A percentile compares a stretch with the other conserved stretches of the same genome.
Evolutionary conservation across 2,888 invertebrate species (phyloP).

Genomic region (Saturnia pavonia): DNA sequence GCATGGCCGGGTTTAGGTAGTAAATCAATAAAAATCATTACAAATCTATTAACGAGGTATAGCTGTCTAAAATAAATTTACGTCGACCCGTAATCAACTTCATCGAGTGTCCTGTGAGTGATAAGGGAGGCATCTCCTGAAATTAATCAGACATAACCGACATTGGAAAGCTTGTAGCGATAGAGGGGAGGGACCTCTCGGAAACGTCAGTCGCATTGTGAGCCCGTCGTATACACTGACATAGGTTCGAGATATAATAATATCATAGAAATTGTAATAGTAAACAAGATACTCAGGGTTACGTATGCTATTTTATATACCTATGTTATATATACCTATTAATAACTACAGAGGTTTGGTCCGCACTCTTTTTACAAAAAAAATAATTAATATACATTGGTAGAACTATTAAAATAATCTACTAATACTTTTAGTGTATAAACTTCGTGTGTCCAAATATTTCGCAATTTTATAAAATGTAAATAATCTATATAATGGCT

Average conservation of each 20-base stretch:
- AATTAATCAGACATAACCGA: slow-evolving; percentile 36
- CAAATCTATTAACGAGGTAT: not conserved
- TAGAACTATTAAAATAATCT: no score
- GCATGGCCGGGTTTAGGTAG: not conserved
- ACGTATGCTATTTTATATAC: no score
- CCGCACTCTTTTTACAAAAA: no score
- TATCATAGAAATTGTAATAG: not conserved
- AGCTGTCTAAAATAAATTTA: not conserved
- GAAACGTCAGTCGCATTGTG: slow-evolving; percentile 30
- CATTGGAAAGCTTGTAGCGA: slow-evolving; percentile 12
- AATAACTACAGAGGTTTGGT: no score
- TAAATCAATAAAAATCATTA: not conserved
- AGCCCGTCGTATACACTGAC: slow-evolving; percentile 29
- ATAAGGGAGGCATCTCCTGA: slow-evolving; percentile 25
- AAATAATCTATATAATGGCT: no score
- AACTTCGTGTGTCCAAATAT: no score
- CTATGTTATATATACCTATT: no score
- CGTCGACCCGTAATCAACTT: not conserved
- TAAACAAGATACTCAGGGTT: not conserved
- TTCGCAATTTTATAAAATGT: no score
- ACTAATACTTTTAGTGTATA: no score
- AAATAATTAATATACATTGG: no score
- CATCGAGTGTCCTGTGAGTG: not conserved
- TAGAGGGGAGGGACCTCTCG: slow-evolving; percentile 19
- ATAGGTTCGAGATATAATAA: slow-evolving; percentile 21